phyloP scores from a whole-genome alignment of 2,888 invertebrate species.

The Apotomis capreana region DNA sequence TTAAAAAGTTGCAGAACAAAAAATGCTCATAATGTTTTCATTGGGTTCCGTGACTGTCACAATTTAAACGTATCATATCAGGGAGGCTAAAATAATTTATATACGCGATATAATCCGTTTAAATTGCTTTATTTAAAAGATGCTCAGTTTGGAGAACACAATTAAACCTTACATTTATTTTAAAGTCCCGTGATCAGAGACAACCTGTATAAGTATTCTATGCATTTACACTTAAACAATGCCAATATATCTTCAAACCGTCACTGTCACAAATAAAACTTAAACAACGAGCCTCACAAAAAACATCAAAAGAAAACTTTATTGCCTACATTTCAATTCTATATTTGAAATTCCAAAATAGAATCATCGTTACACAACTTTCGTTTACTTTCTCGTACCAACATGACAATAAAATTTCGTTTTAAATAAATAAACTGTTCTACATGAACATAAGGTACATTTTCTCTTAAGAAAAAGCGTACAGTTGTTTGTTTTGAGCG shows the following conservation, averaged over 20 bases:
- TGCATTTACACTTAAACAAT: background rate
- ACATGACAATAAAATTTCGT: background rate
- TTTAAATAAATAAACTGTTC: background rate
- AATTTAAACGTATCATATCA: too few species aligned
- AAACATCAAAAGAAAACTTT: slow-evolving; percentile 31
- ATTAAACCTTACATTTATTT: too few species aligned
- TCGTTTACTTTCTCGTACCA: slow-evolving; percentile 30
- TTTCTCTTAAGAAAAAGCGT: background rate
- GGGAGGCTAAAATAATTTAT: too few species aligned
- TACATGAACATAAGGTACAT: background rate
- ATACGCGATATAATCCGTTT: too few species aligned
- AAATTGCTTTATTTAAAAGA: too few species aligned
- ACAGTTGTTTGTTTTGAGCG: slow-evolving; percentile 20
- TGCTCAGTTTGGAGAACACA: too few species aligned
- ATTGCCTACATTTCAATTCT: slow-evolving; percentile 38
- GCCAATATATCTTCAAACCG: slow-evolving; percentile 12
- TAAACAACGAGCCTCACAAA: slow-evolving; percentile 4
- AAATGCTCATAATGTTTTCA: too few species aligned
- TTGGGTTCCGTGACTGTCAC: too few species aligned
- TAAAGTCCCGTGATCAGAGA: too few species aligned
- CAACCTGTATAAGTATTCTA: too few species aligned
- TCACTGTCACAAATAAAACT: slow-evolving; percentile 24
- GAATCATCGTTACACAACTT: slow-evolving; percentile 39
- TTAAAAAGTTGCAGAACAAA: too few species aligned
- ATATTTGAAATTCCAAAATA: slow-evolving; percentile 45